These are phyloP conservation scores for Gonatopus flavifemur DNA, from an alignment of 1,140 invertebrate genomes.

Conservation along the genomic window DNA sequence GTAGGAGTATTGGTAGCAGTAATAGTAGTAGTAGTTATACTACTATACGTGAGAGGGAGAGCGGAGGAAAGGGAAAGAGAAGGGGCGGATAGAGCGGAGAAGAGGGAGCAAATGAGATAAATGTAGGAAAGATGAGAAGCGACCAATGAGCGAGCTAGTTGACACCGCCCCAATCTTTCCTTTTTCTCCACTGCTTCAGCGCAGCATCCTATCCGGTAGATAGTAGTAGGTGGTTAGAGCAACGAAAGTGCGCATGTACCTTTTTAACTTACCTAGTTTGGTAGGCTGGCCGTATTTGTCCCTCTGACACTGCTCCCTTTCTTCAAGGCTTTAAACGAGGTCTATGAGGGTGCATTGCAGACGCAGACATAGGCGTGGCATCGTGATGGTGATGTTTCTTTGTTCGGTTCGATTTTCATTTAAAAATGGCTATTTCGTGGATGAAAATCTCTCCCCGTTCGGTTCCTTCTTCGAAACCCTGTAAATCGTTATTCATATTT, in stretches of 20 bases:
- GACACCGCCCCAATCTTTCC: constrained; percentile 12
- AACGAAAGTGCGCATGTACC: constrained; percentile 34
- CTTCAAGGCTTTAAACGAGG: constrained; percentile 17
- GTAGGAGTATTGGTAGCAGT: too few species aligned
- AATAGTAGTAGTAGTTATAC: too few species aligned
- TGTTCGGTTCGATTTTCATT: background rate
- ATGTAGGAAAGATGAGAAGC: constrained; percentile 28
- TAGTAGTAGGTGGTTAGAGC: constrained; percentile 26
- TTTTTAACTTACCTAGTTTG: constrained; percentile 24
- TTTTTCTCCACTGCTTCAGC: constrained; percentile 28
- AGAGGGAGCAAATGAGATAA: constrained; percentile 29
- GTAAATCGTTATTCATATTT: too few species aligned
- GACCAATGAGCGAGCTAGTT: constrained; percentile 25
- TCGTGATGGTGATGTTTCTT: background rate
- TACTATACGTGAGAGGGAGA: too few species aligned
- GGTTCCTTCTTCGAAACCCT: too few species aligned
- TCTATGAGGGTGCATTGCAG: constrained; percentile 31
- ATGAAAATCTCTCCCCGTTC: too few species aligned
- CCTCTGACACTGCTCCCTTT: constrained; percentile 31
- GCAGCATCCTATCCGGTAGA: constrained; percentile 38
- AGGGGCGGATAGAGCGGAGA: constrained; percentile 6
- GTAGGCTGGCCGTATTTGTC: background rate
- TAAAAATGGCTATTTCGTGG: constrained; percentile 17
- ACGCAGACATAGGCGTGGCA: constrained; percentile 36
- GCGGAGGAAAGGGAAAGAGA: constrained; percentile 7